Base-by-base conservation (phyloP, 2,888 invertebrate genomes). In the Amblyjoppa proteus region DNA sequence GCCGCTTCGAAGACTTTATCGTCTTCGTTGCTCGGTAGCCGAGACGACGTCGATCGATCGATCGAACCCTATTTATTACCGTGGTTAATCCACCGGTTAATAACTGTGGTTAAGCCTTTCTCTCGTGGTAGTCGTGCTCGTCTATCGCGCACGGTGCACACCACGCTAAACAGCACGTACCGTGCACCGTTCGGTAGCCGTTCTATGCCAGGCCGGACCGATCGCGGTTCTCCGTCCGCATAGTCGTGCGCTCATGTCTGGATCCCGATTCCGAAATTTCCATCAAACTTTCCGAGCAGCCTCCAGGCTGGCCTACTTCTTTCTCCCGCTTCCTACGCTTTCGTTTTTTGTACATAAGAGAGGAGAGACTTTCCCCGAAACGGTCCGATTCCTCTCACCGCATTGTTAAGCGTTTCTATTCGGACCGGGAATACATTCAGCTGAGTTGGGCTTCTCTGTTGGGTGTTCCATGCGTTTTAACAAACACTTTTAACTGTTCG, bases 1-100 rank as follows among this genome's bases (percentile, higher is more conserved):
- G 64, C n/a, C 25, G 20, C 34, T n/a, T 28, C 49, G 34, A 31
- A 31, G n/a, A 28, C 38, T 45, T 82, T 83, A 83, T 83, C 73
- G 49, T 74, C 31, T 66, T 78, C n/a, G 49, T 20, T 79, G n/a
- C 31, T 71, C 38, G 28, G 11, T 38, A 74, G 69, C 38, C 38
- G 49, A 51, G 71, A 64, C 4, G 41, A 70, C 74, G 56, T 83
- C 81, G 82, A 81, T 45, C 77, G 68, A 79, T 77, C 73, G 82
- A 77, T 77, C 85, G 81, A 64, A 68, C 64, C 76, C 74, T 80
- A 82, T 88, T 84, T 86, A 85, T 88, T 88, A 88, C 49, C 81
- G 53, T 25, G 75, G 74, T 87, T 84, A 87, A 85, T 84, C 81
- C 75, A 7, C 13, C 61, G 45, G 75, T 88, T 88, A 89, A 90